These are phyloP conservation scores for Cavia porcellus DNA, from an alignment of 2,113 vertebrate species.

Conservation along the genomic window DNA sequence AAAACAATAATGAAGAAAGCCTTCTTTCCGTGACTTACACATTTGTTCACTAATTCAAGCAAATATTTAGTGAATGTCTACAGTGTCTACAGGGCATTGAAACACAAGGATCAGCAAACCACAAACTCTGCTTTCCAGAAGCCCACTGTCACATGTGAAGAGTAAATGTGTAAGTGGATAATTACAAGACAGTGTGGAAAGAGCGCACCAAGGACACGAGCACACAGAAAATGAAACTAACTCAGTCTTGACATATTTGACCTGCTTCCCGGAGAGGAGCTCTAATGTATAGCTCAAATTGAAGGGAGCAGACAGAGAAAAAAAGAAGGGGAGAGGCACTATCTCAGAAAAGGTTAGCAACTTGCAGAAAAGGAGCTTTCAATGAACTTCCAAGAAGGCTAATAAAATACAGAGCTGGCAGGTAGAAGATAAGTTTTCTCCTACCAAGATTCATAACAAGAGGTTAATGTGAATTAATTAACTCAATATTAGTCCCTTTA, in stretches of 20 bases:
- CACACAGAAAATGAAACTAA: neutral
- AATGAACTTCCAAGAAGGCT: neutral
- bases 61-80: neutral
- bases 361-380: neutral
- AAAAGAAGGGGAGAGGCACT: neutral
- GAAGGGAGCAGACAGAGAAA: neutral
- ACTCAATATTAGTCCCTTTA: neutral
- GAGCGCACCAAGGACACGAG: neutral
- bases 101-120: neutral
- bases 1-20: neutral
- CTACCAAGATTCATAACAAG: neutral
- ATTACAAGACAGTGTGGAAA: neutral
- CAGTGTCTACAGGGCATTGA: neutral
- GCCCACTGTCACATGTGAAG: neutral
- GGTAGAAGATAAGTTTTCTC: neutral
- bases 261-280: neutral
- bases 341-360: neutral
- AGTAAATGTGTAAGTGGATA: neutral
- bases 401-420: neutral
- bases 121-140: neutral
- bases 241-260: fast-evolving
- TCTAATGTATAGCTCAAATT: neutral
- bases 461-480: neutral
- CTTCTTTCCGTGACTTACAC: neutral
- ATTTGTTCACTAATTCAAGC: neutral